Evolutionary conservation across 2,888 invertebrate genomes (phyloP), one percentile per base, ranked within the genome.

Genomic region (Coenonympha arcania): DNA sequence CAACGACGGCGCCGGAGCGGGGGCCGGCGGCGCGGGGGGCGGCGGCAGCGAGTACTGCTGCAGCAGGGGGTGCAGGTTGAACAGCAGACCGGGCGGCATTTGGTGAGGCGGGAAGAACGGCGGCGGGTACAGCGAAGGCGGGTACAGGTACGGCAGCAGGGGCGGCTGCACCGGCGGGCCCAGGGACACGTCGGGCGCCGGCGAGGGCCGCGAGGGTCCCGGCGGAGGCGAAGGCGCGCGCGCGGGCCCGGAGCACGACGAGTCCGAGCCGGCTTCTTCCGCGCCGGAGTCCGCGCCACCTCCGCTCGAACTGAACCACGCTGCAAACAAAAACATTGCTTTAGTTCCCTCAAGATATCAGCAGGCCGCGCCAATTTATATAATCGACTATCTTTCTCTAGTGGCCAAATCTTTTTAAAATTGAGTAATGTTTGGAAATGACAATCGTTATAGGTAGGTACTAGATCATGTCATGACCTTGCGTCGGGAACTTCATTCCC

Each of bases 121-220:
- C 42, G 92, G 89, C 61, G 93, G 93, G 83, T 96, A 96, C 57
- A 96, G 87, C 24, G 95, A 95, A 42, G 92, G 94, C 26, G 95
- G 95, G 79, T 96, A 97, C 46, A 98, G 91, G 88, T 97, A 97
- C 61, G 97, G 96, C 71, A 97, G 93, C 26, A 95, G 91, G 43
- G 95, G 95, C 37, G 96, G 95, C 70, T 96, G 96, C 39, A 96
- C 93, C 37, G 96, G 96, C 31, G 96, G 96, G 43, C 96, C 97
- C 31, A 97, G 93, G 24, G 95, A 95, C 56, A 96, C 96, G 84
- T 97, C 97, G 15, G 96, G 96, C 57, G 95, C 92, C 0, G 95
- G 95, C 59, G 93, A 93, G 60, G 90, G 81, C 52, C 87, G 65
- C 58, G 89, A 90, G n/a, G 90, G 89, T 0, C 89, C 88, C 6